phyloP scores from a whole-genome alignment of 2,113 vertebrate genomes.

The Telmatochromis sp. region DNA sequence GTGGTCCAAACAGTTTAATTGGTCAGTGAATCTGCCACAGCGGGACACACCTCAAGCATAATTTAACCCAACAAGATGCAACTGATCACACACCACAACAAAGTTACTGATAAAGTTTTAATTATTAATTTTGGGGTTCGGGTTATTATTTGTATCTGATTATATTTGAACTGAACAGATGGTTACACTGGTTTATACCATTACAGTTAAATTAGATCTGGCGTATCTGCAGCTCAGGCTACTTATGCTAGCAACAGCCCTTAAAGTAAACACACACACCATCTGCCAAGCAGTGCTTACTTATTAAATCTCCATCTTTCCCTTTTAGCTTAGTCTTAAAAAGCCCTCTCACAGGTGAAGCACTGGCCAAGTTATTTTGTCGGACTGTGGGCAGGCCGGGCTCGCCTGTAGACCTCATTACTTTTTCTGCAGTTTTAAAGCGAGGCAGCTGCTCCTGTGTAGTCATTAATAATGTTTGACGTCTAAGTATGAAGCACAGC shows the following conservation, averaged over 20 bases:
- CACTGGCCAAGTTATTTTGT: neutral
- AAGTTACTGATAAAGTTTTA: neutral
- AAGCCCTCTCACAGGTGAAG: neutral
- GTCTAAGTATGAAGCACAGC: neutral
- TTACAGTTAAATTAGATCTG: accelerated
- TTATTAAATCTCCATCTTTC: neutral
- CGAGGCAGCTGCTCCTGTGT: neutral
- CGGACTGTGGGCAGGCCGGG: accelerated
- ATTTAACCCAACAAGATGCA: neutral
- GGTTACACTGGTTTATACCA: neutral
- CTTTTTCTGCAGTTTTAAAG: neutral
- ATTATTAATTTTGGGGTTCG: neutral
- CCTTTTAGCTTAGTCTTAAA: neutral
- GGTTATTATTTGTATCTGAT: neutral
- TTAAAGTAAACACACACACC: neutral
- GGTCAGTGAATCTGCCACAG: neutral
- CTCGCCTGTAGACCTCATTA: neutral
- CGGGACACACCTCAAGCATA: neutral
- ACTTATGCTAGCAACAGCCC: neutral
- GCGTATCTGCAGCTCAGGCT: neutral
- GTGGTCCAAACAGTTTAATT: neutral
- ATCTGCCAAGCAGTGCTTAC: neutral
- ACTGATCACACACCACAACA: neutral
- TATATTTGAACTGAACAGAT: neutral
- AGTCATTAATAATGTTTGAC: neutral